Evolutionary conservation across 2,888 invertebrate genomes (phyloP), one percentile per base, ranked within the genome.

Genomic region (Limulus polyphemus): DNA sequence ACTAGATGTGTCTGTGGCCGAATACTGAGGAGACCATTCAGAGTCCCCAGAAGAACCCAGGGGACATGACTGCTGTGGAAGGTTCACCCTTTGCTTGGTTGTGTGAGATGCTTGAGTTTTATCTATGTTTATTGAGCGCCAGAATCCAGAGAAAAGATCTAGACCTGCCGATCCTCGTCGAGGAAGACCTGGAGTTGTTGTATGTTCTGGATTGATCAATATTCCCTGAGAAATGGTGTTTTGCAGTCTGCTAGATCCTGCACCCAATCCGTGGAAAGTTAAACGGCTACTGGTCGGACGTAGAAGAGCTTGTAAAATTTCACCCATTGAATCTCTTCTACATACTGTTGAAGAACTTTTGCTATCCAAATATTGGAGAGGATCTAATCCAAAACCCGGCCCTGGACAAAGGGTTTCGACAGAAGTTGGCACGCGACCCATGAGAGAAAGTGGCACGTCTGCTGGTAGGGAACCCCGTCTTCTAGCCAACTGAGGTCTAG

Each of bases 161-260:
- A 65, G 56, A 47, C 65, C 65, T 54, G 60, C 65, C 49, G 65
- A 65, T 51, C 62, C 61, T 17, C 65, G 59, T 52, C 65, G 61
- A 55, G 62, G 59, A 55, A 60, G 54, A 10, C 46, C 49, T 46
- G 47, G n/a, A 55, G 56, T 32, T 16, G 56, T 32, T 16, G 54
- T 17, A 16, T 54, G 54, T 14, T 54, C 54, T 32, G 5, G 54
- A 32, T 32, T 32, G 32, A 32, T 32, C 32, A 32, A 32, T 32
- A 32, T 32, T 32, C 32, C 32, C 32, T 32, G 32, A 54, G 54
- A 54, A 11, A 32, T 11, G 54, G 54, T 12, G 32, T 32, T 32
- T 7, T 32, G 32, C 32, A 32, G 32, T 32, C 32, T 32, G 32
- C 32, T 32, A 7, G 32, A 7, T 32, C 32, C 32, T 32, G 32